A percentile compares a stretch with the other conserved stretches of the same genome.
These are phyloP conservation scores for Adelphocoris suturalis DNA, from an alignment of 2,888 invertebrate genomes.

Conservation along the genomic window DNA sequence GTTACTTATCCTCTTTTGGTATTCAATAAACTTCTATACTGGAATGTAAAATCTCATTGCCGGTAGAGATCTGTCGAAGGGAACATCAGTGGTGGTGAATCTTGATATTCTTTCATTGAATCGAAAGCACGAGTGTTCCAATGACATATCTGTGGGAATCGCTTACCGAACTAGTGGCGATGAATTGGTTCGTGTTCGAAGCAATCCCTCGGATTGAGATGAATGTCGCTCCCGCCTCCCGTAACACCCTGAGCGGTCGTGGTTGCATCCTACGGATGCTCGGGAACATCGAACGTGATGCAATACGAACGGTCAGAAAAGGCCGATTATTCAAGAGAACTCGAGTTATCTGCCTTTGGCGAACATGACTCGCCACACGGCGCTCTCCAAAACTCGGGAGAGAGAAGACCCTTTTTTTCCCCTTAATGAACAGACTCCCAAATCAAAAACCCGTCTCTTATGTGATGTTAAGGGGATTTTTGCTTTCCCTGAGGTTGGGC, in stretches of 20 bases:
- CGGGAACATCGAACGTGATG: slow-evolving; percentile 14
- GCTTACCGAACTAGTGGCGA: not conserved
- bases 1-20: too few relatives aligned
- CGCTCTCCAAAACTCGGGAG: not conserved
- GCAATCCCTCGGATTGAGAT: not conserved
- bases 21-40: too few relatives aligned
- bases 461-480: slow-evolving; percentile 44
- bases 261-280: not conserved
- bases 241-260: not conserved
- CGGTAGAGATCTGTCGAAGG: too few relatives aligned
- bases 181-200: slow-evolving; percentile 1
- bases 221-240: not conserved
- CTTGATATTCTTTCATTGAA: too few relatives aligned
- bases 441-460: slow-evolving; percentile 47
- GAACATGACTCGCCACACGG: not conserved
- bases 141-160: not conserved
- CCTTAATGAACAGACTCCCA: not conserved
- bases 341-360: slow-evolving; percentile 10
- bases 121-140: too few relatives aligned
- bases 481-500: slow-evolving; percentile 46
- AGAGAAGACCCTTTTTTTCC: not conserved
- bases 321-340: slow-evolving; percentile 25
- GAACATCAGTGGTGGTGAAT: too few relatives aligned
- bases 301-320: slow-evolving; percentile 5
- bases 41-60: too few relatives aligned